A percentile compares a stretch with the other conserved stretches of the same genome.
Conservation (phyloP, 2,797 vertebrate species). For the Dendrocincla fuliginosa region DNA sequence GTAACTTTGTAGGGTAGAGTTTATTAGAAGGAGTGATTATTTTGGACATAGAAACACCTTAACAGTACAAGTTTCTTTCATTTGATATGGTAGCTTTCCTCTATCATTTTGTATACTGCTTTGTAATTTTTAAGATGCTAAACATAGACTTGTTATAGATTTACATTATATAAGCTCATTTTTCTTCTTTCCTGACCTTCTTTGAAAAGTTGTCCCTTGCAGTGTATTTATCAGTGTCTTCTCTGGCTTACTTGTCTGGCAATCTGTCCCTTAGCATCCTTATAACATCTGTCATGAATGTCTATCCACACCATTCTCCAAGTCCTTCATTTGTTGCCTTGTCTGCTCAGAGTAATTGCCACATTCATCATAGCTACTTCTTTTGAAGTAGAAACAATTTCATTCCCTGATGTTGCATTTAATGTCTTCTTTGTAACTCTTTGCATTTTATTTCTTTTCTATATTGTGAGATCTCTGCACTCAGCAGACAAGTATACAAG, state of each 20-base stretch:
- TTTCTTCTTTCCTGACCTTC: slow-evolving; percentile 63
- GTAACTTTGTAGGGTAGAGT: not conserved
- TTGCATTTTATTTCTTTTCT: slow-evolving; percentile 23
- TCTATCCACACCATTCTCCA: slow-evolving; percentile 53
- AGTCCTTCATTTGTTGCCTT: slow-evolving; percentile 71
- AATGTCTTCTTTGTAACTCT: slow-evolving; percentile 48
- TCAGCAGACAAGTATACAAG: not conserved
- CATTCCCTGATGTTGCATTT: slow-evolving; percentile 46
- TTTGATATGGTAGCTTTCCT: not conserved
- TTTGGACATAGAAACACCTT: not conserved
- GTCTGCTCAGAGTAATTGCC: slow-evolving; percentile 69
- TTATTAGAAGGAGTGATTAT: not conserved
- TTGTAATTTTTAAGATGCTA: slow-evolving; percentile 19
- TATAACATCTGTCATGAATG: slow-evolving; percentile 71
- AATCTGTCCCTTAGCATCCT: slow-evolving; percentile 55
- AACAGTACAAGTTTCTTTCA: not conserved
- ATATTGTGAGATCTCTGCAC: not conserved
- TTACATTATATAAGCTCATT: slow-evolving; percentile 45
- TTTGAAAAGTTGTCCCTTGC: slow-evolving; percentile 47
- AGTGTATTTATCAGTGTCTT: slow-evolving; percentile 70
- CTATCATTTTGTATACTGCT: not conserved
- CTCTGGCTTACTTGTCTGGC: slow-evolving; percentile 59
- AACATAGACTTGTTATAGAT: not conserved
- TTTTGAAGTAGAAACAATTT: slow-evolving; percentile 62
- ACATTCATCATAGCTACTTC: slow-evolving; percentile 67